Evolutionary conservation across 2,888 invertebrate species (phyloP), one percentile per base, ranked within the genome.

Genomic region (Amblyjoppa proteus): DNA sequence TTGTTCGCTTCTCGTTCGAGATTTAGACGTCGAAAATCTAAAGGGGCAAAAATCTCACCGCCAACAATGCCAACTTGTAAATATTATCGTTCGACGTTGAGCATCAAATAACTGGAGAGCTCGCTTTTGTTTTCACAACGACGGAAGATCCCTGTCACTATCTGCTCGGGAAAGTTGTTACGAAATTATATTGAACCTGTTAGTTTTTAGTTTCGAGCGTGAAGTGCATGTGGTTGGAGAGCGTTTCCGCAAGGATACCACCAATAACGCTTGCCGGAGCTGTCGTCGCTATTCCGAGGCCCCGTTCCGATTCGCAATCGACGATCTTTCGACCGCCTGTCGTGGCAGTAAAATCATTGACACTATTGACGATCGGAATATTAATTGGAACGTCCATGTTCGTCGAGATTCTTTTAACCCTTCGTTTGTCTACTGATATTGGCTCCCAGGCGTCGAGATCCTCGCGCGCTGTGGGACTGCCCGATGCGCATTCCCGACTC

Each of bases 401-500:
- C 13, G 49, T 49, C 2, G 31, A 61, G 34, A 64, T 64, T 61
- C 28, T 75, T 64, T 5, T 6, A 31, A 20, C 61, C 64, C 53
- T 53, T 38, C 69, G 11, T 41, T 64, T 11, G 38, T 16, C 20
- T 51, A 25, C 34, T 31, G 51, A 51, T 28, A 31, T 9, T 9
- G 51, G 61, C 73, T 58, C 58, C 73, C 81, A 86, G 80, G 87
- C 86, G 69, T 87, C 71, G 86, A 87, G 86, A 76, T 87, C 84
- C 85, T 79, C 75, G 41, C 56, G 68, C 70, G 45, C 20, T 20
- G 58, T 58, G 77, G 34, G 66, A 64, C 81, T 53, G 69, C 68
- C 68, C 58, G 76, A 73, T 70, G 66, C 70, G 71, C 71, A 83
- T 83, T 83, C 75, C 70, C 73, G 58, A 75, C 83, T 86, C 76